These are phyloP conservation scores for Andricus curvator DNA, from an alignment of 2,888 invertebrate species.

Conservation along the genomic window DNA sequence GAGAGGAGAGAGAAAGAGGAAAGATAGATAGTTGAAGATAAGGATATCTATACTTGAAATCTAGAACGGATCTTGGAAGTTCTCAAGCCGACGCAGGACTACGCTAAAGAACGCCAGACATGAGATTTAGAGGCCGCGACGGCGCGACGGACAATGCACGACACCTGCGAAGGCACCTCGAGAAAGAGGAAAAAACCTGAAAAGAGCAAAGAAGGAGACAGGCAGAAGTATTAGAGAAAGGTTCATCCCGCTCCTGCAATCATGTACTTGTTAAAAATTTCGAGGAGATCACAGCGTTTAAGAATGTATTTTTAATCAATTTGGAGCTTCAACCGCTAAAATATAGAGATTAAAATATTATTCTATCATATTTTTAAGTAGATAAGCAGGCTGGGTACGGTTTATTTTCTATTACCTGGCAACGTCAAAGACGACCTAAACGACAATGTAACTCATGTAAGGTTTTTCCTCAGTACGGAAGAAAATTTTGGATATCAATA, in stretches of 20 bases:
- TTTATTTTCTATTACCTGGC: too few species aligned
- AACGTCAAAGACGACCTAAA: too few species aligned
- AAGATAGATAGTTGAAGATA: conserved; percentile 49
- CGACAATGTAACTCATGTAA: too few species aligned
- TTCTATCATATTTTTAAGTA: too few species aligned
- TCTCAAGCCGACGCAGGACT: conserved; percentile 63
- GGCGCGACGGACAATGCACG: conserved; percentile 72
- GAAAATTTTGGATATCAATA: too few species aligned
- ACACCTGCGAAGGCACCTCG: conserved; percentile 68
- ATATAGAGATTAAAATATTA: too few species aligned
- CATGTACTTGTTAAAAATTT: neutral
- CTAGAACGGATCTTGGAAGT: conserved; percentile 67
- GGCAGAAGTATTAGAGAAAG: conserved; percentile 2
- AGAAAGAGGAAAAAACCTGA: conserved; percentile 46
- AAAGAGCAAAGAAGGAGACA: conserved; percentile 20
- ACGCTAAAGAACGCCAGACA: conserved; percentile 67
- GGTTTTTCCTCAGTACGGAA: too few species aligned
- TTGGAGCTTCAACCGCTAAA: too few species aligned
- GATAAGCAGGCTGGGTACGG: too few species aligned
- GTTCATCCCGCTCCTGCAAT: neutral
- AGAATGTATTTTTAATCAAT: too few species aligned
- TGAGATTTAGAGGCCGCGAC: conserved; percentile 73
- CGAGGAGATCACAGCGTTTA: too few species aligned
- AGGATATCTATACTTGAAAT: conserved; percentile 59
- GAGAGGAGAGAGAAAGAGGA: conserved; percentile 6